Evolutionary conservation across 2,888 invertebrate species (phyloP), one percentile per base, ranked within the genome.

Genomic region (Tetramorium bicarinatum): DNA sequence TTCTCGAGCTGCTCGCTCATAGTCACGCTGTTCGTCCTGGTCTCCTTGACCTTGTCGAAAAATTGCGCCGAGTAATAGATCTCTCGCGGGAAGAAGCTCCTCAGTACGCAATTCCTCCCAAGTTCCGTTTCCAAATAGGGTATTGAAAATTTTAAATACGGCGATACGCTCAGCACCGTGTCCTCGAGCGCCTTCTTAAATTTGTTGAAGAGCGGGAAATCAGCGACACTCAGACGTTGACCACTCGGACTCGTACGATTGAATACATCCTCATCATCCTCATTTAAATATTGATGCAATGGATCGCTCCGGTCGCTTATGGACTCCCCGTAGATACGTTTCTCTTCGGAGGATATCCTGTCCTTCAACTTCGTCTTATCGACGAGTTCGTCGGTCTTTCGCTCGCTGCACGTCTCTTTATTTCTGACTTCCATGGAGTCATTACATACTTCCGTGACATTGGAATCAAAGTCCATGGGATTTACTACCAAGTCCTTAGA

Each of bases 121-220:
- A 95, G 95, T 93, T 98, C 98, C 0, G 98, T 98, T 95, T 98
- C 98, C 87, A 99, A 95, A 95, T 97, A 98, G 0, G 99, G 99
- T 80, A 98, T 96, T 0, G 97, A 96, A 92, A 98, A 97, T 82
- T 97, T 96, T 15, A 99, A 95, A 94, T 97, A 98, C 0, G 99
- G 99, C 0, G 99, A 99, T 86, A 98, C 96, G 0, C 98, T 98
- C 3, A 98, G 94, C 69, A 97, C 95, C 0, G 97, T 96, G 79
- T 97, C 97, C 88, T 97, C 97, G 11, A 98, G 95, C 0, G 97
- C 97, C 95, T 98, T 96, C 93, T 97, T 96, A 92, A 98, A 97
- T 85, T 96, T 96, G 94, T 97, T 97, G 18, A 96, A 95, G 81
- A 96, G 95, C 0, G 97, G 96, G 29, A 96, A 95, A 89, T 97